Evolutionary conservation across 2,888 invertebrate genomes (phyloP), one percentile per base, ranked within the genome.

Genomic region (Axea sp.): DNA sequence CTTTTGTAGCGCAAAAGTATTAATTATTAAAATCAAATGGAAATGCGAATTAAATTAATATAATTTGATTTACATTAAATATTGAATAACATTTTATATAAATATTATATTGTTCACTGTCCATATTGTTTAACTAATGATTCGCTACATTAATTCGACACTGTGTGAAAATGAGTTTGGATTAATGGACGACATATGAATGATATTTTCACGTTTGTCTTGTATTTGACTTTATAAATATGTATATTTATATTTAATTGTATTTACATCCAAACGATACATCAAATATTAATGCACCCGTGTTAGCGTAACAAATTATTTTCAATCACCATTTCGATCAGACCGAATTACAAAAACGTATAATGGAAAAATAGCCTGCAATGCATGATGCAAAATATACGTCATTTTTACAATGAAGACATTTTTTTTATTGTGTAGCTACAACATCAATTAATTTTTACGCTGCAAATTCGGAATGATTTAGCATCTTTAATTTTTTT

Each of bases 181-280:
- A 65, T 53, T 53, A 65, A 65, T 65, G 28, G 31, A 31, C 31
- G n/a, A 7, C 19, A n/a, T 3, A 9, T 9, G n/a, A 12, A 43
- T 11, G 37, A 45, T 28, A 47, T 39, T 49, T 49, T 22, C 24
- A 1, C 11, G 6, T 43, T 12, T 8, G 22, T n/a, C n/a, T 39
- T 6, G 33, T 11, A 49, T 60, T 49, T 31, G 24, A 51, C 8
- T 31, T 31, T 15, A 41, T 39, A 49, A 62, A 49, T 62, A 49
- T 49, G 24, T 24, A 51, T 41, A 39, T 39, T 19, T 19, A 41
- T 41, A 51, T 49, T 39, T 62, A 62, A 62, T 62, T 62, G 39
- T 49, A 39, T 62, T 51, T 41, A 31, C 28, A 22, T 51, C n/a
- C 31, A 4, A 0, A n/a, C 15, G 9, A 62, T 62, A 22, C 31